A percentile compares a stretch with the other conserved stretches of the same genome.
Conservation (phyloP, 2,888 invertebrate species). For the Meta bourneti region DNA sequence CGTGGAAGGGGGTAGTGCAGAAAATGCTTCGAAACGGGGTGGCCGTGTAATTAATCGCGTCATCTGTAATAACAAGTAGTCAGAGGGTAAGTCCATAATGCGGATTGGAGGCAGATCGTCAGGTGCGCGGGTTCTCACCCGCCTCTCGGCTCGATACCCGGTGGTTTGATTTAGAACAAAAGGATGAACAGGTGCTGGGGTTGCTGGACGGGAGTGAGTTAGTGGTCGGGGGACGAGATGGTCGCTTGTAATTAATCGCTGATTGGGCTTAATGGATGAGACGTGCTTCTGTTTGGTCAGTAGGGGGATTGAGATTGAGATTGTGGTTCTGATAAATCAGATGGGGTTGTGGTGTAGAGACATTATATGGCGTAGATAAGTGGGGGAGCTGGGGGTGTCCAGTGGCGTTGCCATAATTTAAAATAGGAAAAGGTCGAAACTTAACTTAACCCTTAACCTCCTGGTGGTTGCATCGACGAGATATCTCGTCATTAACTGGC, state of each 20-base stretch:
- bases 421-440: too few relatives aligned
- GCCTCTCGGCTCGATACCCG: constrained; percentile 16
- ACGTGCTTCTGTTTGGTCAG: not conserved
- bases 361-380: not conserved
- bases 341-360: not conserved
- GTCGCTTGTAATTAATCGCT: not conserved
- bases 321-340: not conserved
- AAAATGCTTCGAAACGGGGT: not conserved
- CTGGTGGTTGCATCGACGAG: too few relatives aligned
- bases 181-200: constrained; percentile 67
- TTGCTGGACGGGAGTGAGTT: not conserved
- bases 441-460: too few relatives aligned
- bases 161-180: constrained; percentile 68
- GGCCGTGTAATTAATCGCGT: constrained; percentile 69
- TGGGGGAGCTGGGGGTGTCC: not conserved
- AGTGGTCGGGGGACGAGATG: not conserved
- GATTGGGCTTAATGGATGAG: not conserved
- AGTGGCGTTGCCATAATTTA: too few relatives aligned
- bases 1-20: not conserved
- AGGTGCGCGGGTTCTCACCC: constrained; percentile 60
- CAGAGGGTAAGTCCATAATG: constrained; percentile 54
- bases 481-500: too few relatives aligned
- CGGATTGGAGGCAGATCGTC: constrained; percentile 41
- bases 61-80: constrained; percentile 76
- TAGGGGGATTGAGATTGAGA: not conserved